These are phyloP conservation scores for Pithys albifrons DNA, from an alignment of 2,113 vertebrate genomes.

Conservation along the genomic window DNA sequence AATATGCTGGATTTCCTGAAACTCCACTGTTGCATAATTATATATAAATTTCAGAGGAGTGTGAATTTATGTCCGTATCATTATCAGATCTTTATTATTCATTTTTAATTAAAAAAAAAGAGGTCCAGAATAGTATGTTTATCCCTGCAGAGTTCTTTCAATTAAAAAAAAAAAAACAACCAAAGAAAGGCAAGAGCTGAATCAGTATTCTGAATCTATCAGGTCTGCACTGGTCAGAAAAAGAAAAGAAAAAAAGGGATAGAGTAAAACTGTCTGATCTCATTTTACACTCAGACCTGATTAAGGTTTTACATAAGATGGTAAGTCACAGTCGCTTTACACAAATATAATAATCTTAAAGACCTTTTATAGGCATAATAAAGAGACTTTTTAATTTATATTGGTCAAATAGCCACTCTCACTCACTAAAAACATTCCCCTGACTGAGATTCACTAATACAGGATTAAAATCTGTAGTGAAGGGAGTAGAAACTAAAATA, in stretches of 20 bases:
- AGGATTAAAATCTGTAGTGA: background rate
- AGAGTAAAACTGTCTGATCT: constrained; percentile 5
- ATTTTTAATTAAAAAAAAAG: constrained; percentile 10
- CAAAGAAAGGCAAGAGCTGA: background rate
- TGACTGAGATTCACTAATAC: background rate
- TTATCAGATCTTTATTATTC: constrained; percentile 30
- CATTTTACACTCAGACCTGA: background rate
- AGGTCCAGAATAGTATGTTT: background rate
- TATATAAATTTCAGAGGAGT: background rate
- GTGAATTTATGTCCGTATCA: constrained; percentile 9
- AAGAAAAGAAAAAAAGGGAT: background rate
- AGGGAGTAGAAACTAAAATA: background rate
- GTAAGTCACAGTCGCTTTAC: background rate
- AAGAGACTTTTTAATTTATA: background rate
- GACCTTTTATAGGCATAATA: background rate
- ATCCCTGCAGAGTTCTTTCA: constrained; percentile 11
- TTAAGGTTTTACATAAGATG: constrained; percentile 18
- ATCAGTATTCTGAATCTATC: background rate
- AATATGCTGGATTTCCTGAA: background rate
- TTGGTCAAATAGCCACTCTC: background rate
- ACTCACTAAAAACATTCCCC: background rate
- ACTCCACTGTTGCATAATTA: background rate
- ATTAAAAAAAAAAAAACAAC: background rate
- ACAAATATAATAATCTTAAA: background rate
- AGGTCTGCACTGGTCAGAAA: background rate